phyloP scores from a whole-genome alignment of 2,113 vertebrate species.

The Furnarius figulus region DNA sequence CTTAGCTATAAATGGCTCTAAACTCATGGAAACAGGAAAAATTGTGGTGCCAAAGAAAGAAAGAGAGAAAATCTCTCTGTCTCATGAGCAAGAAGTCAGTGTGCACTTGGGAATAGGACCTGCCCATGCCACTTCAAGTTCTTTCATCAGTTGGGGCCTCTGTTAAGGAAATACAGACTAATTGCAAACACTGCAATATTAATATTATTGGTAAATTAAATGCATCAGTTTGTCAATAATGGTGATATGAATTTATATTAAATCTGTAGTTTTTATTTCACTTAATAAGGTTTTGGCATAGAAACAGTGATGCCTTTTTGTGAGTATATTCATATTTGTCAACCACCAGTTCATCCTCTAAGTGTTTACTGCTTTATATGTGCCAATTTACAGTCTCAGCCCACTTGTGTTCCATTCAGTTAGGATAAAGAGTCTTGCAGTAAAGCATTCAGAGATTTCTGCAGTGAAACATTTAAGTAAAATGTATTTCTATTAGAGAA shows the following conservation, averaged over 20 bases:
- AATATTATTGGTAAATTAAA: neutral
- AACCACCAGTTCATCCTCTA: neutral
- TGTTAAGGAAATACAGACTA: neutral
- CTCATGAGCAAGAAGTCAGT: neutral
- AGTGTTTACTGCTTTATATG: neutral
- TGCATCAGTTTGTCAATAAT: neutral
- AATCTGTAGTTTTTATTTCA: neutral
- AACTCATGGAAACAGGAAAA: neutral
- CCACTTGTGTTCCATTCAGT: neutral
- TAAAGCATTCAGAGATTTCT: constrained; percentile 12
- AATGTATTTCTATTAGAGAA: constrained; percentile 55
- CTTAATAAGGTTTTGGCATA: neutral
- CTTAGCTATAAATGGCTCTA: neutral
- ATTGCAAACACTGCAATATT: neutral
- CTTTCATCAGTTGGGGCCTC: neutral
- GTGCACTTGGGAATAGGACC: neutral
- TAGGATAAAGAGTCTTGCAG: neutral
- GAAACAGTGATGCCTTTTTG: neutral
- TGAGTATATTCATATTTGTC: neutral
- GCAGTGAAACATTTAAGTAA: constrained; percentile 35
- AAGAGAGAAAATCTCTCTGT: neutral
- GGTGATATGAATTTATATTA: neutral
- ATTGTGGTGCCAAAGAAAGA: neutral
- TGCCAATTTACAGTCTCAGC: neutral
- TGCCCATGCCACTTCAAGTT: neutral